Evolutionary conservation across 2,888 invertebrate species (phyloP).

Genomic region (Agrotis puta): DNA sequence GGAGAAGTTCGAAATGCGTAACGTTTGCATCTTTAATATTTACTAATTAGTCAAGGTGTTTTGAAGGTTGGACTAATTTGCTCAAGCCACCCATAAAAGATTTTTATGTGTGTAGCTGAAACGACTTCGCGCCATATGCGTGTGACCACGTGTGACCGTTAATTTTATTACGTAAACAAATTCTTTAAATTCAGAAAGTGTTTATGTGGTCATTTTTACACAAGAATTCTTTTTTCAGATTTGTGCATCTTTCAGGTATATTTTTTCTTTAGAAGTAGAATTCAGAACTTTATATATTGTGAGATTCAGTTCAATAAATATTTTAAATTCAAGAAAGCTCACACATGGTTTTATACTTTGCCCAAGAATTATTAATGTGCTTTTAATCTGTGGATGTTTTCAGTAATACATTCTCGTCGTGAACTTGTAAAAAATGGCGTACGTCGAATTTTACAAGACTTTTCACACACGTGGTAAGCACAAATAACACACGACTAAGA

Average conservation of each 20-base stretch:
- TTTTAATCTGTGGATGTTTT: too few species aligned
- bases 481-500: slow-evolving; percentile 3
- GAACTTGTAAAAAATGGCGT: slow-evolving; percentile 28
- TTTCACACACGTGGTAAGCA: slow-evolving; percentile 24
- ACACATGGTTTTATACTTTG: not conserved
- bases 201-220: slow-evolving; percentile 43
- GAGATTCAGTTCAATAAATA: not conserved
- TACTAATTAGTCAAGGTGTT: slow-evolving; percentile 60
- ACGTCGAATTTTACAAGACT: not conserved
- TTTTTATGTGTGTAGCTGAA: slow-evolving; percentile 48
- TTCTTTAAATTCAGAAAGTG: slow-evolving; percentile 45
- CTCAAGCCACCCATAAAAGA: slow-evolving; percentile 47
- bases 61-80: slow-evolving; percentile 50
- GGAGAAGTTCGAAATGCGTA: slow-evolving; percentile 36
- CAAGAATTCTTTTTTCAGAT: slow-evolving; percentile 6
- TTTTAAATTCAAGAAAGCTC: not conserved
- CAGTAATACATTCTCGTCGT: not conserved
- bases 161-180: slow-evolving; percentile 57
- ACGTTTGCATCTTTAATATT: slow-evolving; percentile 49
- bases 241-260: slow-evolving; percentile 10
- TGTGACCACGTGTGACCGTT: slow-evolving; percentile 38
- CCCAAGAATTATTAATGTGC: not conserved
- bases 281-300: not conserved
- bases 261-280: not conserved
- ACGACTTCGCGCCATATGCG: slow-evolving; percentile 54